Conservation (phyloP, 1,140 invertebrate species). For the Drosophila melanica region DNA sequence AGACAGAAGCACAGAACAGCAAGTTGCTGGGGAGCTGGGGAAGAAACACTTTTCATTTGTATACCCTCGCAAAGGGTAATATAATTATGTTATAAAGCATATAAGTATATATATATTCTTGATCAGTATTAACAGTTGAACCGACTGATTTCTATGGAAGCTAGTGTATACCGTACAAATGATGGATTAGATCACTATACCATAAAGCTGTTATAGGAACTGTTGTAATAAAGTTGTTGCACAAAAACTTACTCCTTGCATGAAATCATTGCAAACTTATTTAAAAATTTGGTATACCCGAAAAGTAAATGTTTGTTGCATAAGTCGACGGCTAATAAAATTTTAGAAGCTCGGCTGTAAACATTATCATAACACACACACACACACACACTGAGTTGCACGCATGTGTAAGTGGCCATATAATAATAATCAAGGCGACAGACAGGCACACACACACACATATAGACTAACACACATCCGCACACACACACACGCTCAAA, state of each 20-base stretch:
- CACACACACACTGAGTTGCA: slow-evolving; percentile 44
- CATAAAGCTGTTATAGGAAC: too few species aligned
- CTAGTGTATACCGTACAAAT: too few species aligned
- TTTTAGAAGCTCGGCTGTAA: slow-evolving; percentile 78
- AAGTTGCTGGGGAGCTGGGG: not conserved
- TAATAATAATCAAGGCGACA: slow-evolving; percentile 70
- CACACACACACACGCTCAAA: slow-evolving; percentile 16
- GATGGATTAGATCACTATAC: too few species aligned
- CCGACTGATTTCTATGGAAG: too few species aligned
- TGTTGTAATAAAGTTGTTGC: too few species aligned
- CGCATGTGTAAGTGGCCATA: slow-evolving; percentile 53
- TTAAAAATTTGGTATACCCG: too few species aligned
- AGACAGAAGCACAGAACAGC: slow-evolving; percentile 1
- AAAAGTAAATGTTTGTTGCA: slow-evolving; percentile 37
- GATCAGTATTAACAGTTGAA: too few species aligned
- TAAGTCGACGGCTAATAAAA: slow-evolving; percentile 76
- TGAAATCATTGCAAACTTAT: too few species aligned
- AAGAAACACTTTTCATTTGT: slow-evolving; percentile 34
- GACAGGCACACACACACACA: slow-evolving; percentile 22
- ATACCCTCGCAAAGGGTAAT: too few species aligned
- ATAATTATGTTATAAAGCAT: too few species aligned
- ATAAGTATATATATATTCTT: too few species aligned
- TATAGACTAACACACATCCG: not conserved
- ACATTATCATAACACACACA: slow-evolving; percentile 76
- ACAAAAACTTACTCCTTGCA: too few species aligned